These are phyloP conservation scores for Plebejus argus DNA, from an alignment of 2,888 invertebrate species.

Conservation along the genomic window DNA sequence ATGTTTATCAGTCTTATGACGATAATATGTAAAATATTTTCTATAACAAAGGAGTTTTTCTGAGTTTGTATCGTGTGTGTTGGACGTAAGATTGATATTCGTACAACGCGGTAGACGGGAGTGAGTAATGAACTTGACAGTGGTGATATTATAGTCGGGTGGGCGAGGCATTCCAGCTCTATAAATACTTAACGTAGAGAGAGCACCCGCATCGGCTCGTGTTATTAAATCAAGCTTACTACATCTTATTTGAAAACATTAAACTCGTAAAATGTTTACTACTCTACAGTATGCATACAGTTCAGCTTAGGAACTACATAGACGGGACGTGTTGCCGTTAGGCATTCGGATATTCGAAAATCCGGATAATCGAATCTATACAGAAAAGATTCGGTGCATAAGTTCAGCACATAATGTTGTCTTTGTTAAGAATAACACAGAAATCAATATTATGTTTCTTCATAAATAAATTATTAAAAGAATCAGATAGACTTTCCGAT, in stretches of 20 bases:
- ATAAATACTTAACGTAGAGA: slow-evolving; percentile 49
- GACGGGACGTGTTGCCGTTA: no score
- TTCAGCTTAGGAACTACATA: no score
- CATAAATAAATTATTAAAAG: no score
- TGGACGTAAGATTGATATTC: not conserved
- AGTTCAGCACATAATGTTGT: no score
- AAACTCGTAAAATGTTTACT: not conserved
- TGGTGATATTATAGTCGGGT: slow-evolving; percentile 64
- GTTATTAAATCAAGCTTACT: slow-evolving; percentile 25
- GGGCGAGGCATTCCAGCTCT: slow-evolving; percentile 63
- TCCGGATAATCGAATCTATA: no score
- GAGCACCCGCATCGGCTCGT: slow-evolving; percentile 25
- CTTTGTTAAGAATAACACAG: no score
- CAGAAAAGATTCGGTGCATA: no score
- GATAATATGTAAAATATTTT: slow-evolving; percentile 23
- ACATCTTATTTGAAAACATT: not conserved
- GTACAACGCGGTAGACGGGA: slow-evolving; percentile 36
- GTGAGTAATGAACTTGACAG: slow-evolving; percentile 77
- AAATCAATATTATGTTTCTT: no score
- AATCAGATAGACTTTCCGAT: no score
- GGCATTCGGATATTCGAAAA: no score
- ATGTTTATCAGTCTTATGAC: not conserved
- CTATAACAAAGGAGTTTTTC: not conserved
- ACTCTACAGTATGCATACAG: no score
- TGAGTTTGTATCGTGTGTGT: not conserved